A percentile compares a stretch with the other conserved stretches of the same genome.
phyloP scores from a whole-genome alignment of 2,113 vertebrate genomes.

The Limnothrissa miodon region DNA sequence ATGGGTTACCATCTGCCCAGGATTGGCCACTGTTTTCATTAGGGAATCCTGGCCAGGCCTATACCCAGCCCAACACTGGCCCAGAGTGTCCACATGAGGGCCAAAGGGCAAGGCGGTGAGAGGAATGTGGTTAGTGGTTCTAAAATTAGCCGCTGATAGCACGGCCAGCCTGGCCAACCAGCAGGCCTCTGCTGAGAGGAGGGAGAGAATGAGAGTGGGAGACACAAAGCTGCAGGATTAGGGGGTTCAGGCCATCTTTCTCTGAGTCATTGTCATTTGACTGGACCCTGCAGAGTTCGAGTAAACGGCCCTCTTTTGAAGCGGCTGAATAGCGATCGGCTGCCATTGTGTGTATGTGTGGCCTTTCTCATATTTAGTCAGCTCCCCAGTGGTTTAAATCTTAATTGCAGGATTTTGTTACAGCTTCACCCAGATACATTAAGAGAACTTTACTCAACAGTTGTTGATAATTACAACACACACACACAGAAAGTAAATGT shows the following conservation, averaged over 20 bases:
- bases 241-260: background rate
- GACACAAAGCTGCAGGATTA: background rate
- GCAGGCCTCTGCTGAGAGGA: background rate
- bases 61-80: background rate
- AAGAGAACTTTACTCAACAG: background rate
- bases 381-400: background rate
- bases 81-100: constrained; percentile 21
- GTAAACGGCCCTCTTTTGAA: background rate
- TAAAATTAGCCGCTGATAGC: constrained; percentile 53
- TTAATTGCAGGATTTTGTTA: background rate
- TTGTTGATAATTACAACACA: background rate
- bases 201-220: background rate
- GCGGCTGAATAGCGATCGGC: background rate
- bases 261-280: background rate
- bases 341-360: background rate
- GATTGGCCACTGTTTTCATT: constrained; percentile 1
- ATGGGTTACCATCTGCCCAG: background rate
- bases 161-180: background rate
- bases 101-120: constrained; percentile 44
- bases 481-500: background rate
- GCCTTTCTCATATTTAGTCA: background rate
- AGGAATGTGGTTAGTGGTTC: constrained; percentile 43
- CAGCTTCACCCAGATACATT: background rate
- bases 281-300: background rate
- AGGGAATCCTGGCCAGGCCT: background rate